Evolutionary conservation across 2,888 invertebrate genomes (phyloP), one percentile per base, ranked within the genome.

Genomic region (Dermolepida albohirtum): DNA sequence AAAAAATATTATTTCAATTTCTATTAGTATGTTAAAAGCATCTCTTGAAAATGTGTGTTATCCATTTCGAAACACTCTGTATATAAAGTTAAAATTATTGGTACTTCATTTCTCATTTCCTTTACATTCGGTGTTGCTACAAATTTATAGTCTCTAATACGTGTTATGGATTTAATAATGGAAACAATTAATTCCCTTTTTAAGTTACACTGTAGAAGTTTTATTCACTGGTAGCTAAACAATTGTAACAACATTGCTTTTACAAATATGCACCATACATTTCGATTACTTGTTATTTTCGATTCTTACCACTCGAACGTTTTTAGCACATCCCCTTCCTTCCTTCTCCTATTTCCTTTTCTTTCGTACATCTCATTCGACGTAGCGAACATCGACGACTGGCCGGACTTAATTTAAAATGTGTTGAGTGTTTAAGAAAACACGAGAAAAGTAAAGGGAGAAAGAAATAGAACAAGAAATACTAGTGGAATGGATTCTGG

Each of bases 391-490:
- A 74, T 76, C 75, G 76, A 77, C 77, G 75, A 74, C 73, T 74
- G 70, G 73, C 70, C 72, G 70, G 76, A 74, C 76, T 80, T 80
- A 79, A 80, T 80, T 80, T 78, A 77, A 80, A 79, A 77, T 77
- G 80, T 78, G 81, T 80, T 77, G 80, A 80, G 74, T 74, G 73
- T 74, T 71, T 73, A 75, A 73, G 74, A 72, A 75, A 76, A 78
- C 78, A 78, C 76, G 76, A 34, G 12, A 75, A 76, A 77, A 74
- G 70, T 74, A 75, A 76, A 77, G 75, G 76, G 78, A 76, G n/a
- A 12, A 43, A 77, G 67, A 68, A 16, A 14, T 11, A 2, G 27
- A 40, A 10, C 10, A 11, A 22, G 43, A n/a, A 43, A 17, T 12
- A 43, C 2, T 41, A 22, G 27, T 2, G 14, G 43, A 8, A 29